Evolutionary conservation across 2,797 vertebrate genomes (phyloP), one percentile per base, ranked within the genome.

Genomic region (Zalophus californianus): DNA sequence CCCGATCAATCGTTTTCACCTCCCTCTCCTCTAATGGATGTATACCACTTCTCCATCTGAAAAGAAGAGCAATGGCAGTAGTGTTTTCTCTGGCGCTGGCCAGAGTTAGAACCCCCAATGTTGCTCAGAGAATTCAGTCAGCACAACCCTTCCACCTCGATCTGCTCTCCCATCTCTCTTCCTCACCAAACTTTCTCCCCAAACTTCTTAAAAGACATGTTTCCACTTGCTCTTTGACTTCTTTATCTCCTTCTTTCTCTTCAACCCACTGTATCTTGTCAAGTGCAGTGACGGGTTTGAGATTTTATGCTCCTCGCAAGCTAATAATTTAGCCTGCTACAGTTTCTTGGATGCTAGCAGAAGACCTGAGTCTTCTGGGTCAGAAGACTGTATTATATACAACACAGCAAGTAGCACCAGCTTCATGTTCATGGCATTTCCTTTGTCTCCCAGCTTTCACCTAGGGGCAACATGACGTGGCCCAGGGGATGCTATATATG

Each of bases 291-390:
- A 94, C 85, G 9, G 73, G 8, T 73, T 41, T 89, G 50, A 84
- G 52, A 85, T 87, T 84, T 92, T 90, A 35, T 84, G 64, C 25
- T 91, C 29, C 62, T 86, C 94, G 44, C 29, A 66, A 97, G 10
- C 25, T 72, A 41, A 80, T 92, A 90, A 92, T 5, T 90, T 60
- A 75, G 50, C 56, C 16, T 89, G 32, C 35, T 62, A 78, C 2
- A 56, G 60, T 94, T 97, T 91, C 23, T 44, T 85, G 62, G 41
- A 73, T 77, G 38, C 89, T 87, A 23, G 35, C n/a, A 95, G 72
- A 91, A 79, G 48, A 85, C 14, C 9, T 8, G 56, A 60, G 29
- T 44, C 29, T 89, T 82, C 13, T 56, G 62, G 27, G 68, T 88
- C 60, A 79, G 78, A 85, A 44, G 20, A 82, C 20, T 60, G 0